phyloP scores from a whole-genome alignment of 2,113 vertebrate genomes.

The Cettia cetti region DNA sequence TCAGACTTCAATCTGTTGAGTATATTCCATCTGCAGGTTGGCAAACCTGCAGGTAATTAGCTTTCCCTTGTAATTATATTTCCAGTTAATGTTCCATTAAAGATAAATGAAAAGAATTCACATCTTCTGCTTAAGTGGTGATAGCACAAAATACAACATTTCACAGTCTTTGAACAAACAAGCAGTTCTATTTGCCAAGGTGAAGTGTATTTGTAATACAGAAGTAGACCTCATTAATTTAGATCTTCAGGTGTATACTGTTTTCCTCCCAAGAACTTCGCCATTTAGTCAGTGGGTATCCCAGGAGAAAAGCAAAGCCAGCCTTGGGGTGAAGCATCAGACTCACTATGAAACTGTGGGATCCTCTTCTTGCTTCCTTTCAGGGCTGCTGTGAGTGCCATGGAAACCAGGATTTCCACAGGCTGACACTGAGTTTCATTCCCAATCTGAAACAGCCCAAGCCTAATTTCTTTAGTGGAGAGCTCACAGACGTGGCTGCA shows the following conservation, averaged over 20 bases:
- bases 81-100: slow-evolving; percentile 57
- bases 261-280: neutral
- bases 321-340: no score
- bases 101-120: slow-evolving; percentile 6
- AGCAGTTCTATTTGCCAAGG: neutral
- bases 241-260: neutral
- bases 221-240: neutral
- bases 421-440: neutral
- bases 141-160: slow-evolving; percentile 1
- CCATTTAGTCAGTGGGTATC: neutral
- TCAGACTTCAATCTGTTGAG: slow-evolving; percentile 11
- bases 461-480: neutral
- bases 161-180: slow-evolving; percentile 37
- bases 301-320: neutral
- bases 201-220: neutral
- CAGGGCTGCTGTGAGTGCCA: neutral
- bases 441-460: neutral
- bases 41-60: slow-evolving; percentile 51
- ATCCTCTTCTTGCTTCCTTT: neutral
- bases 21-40: slow-evolving; percentile 35
- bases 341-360: neutral
- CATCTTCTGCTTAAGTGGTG: slow-evolving; percentile 8
- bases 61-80: slow-evolving; percentile 49
- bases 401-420: slow-evolving; percentile 21
- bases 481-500: neutral